Evolutionary conservation across 2,113 vertebrate species (phyloP).

Genomic region (Todiramphus saurophagus): DNA sequence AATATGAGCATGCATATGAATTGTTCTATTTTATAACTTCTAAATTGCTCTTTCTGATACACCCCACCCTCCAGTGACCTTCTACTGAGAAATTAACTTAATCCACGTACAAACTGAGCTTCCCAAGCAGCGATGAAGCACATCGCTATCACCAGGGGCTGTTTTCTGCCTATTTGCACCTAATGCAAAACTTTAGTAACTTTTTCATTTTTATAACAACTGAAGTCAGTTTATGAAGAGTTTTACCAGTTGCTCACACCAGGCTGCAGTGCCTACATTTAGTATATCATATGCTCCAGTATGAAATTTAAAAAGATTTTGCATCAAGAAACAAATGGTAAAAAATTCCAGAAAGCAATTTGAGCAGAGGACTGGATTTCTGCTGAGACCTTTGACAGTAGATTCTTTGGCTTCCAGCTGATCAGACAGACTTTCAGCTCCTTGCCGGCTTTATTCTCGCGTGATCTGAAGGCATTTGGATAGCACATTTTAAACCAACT

Average conservation of each 20-base stretch:
- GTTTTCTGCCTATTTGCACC: background rate
- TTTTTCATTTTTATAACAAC: background rate
- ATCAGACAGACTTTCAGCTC: constrained; percentile 43
- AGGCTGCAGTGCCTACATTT: background rate
- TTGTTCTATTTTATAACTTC: constrained; percentile 7
- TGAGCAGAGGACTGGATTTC: constrained; percentile 32
- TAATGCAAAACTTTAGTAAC: background rate
- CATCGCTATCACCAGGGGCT: background rate
- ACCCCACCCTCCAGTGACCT: background rate
- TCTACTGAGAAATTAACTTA: constrained; percentile 3
- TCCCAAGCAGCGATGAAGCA: background rate
- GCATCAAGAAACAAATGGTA: background rate
- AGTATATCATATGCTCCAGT: background rate
- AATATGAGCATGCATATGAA: background rate
- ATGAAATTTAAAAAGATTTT: background rate
- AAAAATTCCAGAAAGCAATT: background rate
- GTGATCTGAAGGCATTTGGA: constrained; percentile 32
- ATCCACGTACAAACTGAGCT: background rate
- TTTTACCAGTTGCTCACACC: background rate
- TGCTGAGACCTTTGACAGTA: constrained; percentile 46
- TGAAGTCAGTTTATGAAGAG: background rate
- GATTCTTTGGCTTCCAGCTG: constrained; percentile 15
- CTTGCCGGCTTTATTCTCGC: constrained; percentile 21
- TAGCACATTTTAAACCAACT: constrained; percentile 54
- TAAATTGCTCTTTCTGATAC: background rate